Conservation (phyloP, 2,113 vertebrate species). For the Microtus pennsylvanicus region DNA sequence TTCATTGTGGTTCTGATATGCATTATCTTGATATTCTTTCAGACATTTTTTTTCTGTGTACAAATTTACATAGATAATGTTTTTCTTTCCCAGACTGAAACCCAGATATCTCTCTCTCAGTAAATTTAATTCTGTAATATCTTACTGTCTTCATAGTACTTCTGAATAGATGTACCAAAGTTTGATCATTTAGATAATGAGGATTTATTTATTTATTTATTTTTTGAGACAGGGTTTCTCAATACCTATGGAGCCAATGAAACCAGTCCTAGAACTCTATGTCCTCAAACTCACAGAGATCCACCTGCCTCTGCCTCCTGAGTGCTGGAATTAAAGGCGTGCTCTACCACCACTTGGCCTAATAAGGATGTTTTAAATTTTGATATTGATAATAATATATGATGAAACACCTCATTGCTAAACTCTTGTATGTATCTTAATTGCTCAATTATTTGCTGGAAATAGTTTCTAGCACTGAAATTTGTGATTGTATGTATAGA, state of each 20-base stretch:
- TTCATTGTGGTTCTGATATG: constrained; percentile 47
- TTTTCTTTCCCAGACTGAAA: constrained; percentile 46
- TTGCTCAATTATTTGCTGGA: constrained; percentile 38
- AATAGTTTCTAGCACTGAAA: constrained; percentile 40
- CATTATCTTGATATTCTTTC: constrained; percentile 45
- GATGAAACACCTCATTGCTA: neutral
- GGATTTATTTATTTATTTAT: too few species aligned
- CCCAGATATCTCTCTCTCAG: constrained; percentile 34
- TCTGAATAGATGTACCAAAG: neutral
- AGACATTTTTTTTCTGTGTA: constrained; percentile 12
- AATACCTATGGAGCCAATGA: too few species aligned
- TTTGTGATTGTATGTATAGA: constrained; percentile 10
- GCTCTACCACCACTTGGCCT: neutral
- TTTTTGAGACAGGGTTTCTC: too few species aligned
- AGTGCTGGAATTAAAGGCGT: too few species aligned
- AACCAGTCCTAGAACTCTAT: too few species aligned
- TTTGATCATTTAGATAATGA: constrained; percentile 48
- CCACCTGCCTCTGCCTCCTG: too few species aligned
- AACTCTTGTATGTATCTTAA: constrained; percentile 34
- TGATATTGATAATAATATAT: constrained; percentile 10
- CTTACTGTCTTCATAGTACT: neutral
- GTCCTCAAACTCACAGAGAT: too few species aligned
- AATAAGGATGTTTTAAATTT: constrained; percentile 54
- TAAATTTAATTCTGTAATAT: constrained; percentile 51
- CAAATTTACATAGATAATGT: constrained; percentile 14